Percentiles rank a stretch among this genome's conserved stretches.
These are phyloP conservation scores for Daktulosphaira vitifoliae DNA, from an alignment of 1,140 invertebrate genomes.

Conservation along the genomic window DNA sequence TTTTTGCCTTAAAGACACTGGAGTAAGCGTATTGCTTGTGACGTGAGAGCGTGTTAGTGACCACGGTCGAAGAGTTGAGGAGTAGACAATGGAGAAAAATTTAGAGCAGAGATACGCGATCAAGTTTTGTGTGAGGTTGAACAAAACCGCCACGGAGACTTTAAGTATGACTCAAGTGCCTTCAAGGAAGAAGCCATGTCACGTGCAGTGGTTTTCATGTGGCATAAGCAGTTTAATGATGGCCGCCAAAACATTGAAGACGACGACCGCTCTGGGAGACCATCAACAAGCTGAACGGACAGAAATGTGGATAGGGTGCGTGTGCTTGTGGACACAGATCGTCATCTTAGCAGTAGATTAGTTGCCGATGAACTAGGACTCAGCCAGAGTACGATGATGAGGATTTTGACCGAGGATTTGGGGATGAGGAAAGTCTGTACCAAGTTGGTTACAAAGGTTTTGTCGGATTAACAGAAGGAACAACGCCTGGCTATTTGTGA, in stretches of 20 bases:
- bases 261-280: constrained; percentile 18
- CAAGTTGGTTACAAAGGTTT: constrained; percentile 4
- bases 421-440: constrained; percentile 5
- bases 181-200: background rate
- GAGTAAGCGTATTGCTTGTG: no score
- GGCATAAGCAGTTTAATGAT: constrained; percentile 28
- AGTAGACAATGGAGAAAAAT: no score
- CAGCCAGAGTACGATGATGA: background rate
- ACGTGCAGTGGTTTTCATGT: constrained; percentile 10
- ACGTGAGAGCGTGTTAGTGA: no score
- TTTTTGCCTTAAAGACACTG: no score
- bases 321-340: background rate
- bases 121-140: constrained; percentile 4
- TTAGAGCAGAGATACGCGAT: background rate
- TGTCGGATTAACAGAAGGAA: constrained; percentile 3
- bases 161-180: background rate
- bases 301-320: background rate
- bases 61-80: no score
- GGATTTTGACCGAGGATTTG: background rate
- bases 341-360: background rate
- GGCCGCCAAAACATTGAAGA: constrained; percentile 20
- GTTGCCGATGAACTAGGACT: background rate
- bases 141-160: constrained; percentile 7
- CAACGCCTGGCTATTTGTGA: background rate
- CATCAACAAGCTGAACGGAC: background rate